Percentiles rank a stretch among this genome's conserved stretches.
Evolutionary conservation across 2,888 invertebrate genomes (phyloP).

Genomic region (Rambutsinella grinnellia): DNA sequence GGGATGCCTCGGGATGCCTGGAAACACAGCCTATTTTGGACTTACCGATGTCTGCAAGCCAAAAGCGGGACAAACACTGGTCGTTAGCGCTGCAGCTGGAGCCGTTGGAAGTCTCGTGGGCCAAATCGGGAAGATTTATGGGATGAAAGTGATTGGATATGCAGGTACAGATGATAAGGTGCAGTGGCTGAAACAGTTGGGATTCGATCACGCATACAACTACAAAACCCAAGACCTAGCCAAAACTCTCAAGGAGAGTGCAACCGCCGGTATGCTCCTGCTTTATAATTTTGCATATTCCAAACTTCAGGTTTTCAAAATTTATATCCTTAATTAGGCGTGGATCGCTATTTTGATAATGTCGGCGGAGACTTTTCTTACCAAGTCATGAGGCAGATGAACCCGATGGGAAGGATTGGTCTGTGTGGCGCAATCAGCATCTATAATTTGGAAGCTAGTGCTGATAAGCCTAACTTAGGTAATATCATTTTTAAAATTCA

Average conservation of each 20-base stretch:
- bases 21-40: constrained; percentile 83
- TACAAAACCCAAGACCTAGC: constrained; percentile 76
- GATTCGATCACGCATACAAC: constrained; percentile 79
- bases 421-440: constrained; percentile 77
- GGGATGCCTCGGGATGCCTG: constrained; percentile 67
- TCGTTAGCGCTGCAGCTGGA: constrained; percentile 82
- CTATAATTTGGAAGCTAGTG: constrained; percentile 76
- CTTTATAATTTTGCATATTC: too few species aligned
- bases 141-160: constrained; percentile 79
- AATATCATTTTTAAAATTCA: not conserved
- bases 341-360: constrained; percentile 85
- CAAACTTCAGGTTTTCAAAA: too few species aligned
- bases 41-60: constrained; percentile 79
- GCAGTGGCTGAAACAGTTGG: constrained; percentile 75
- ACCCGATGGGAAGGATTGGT: constrained; percentile 74
- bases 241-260: constrained; percentile 73
- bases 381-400: constrained; percentile 76
- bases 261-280: too few species aligned
- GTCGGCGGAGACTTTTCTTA: constrained; percentile 79
- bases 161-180: constrained; percentile 81
- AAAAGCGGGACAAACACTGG: constrained; percentile 79
- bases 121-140: constrained; percentile 82
- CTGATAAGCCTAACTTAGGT: constrained; percentile 44
- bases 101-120: constrained; percentile 84
- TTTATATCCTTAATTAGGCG: constrained; percentile 78